Percentiles rank a stretch among this genome's conserved stretches.
Evolutionary conservation across 1,140 invertebrate genomes (phyloP).

Genomic region (Reticulitermes speratus): DNA sequence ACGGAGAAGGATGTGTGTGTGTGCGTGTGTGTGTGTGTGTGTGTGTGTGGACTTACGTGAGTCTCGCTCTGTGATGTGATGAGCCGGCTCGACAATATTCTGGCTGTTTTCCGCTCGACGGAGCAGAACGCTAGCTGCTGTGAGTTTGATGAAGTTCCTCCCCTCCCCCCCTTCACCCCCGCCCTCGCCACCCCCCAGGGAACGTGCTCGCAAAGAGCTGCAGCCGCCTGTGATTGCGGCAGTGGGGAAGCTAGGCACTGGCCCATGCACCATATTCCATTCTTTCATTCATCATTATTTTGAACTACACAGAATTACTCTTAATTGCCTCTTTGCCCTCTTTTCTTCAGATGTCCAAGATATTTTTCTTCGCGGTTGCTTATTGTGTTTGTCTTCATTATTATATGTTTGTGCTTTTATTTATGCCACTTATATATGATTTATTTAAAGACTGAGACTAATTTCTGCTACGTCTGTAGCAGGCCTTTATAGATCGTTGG

Average conservation of each 20-base stretch:
- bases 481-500: no score
- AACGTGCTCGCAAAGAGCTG: not conserved
- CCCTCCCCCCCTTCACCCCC: not conserved
- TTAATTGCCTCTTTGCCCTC: not conserved
- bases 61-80: not conserved
- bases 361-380: no score
- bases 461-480: no score
- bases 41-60: no score
- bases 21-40: no score
- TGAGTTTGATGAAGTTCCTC: conserved; percentile 27
- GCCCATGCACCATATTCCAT: not conserved
- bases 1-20: not conserved
- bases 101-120: conserved; percentile 23
- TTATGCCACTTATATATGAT: no score
- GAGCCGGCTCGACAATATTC: conserved; percentile 27
- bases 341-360: not conserved
- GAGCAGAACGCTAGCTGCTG: conserved; percentile 21
- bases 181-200: not conserved
- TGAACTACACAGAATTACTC: not conserved
- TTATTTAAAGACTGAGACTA: no score
- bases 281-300: no score
- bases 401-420: no score
- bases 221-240: not conserved
- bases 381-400: no score
- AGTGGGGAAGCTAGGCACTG: not conserved